Conservation (phyloP, 53 echinoderm and acorn worm genomes). For the Hippasteria phrygiana region DNA sequence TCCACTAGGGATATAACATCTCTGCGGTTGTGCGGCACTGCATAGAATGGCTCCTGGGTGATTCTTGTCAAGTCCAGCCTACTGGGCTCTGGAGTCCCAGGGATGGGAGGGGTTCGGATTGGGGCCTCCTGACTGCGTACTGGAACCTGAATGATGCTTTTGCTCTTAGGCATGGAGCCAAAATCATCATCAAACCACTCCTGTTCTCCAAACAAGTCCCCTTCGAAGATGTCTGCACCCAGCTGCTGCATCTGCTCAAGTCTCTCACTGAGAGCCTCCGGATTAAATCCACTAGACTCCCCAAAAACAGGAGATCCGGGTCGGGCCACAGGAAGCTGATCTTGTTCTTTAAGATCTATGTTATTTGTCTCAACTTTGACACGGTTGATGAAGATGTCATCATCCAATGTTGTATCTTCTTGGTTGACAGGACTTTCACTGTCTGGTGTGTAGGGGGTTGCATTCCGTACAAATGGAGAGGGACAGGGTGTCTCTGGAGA, state of each 20-base stretch:
- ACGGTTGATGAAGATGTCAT: constrained; percentile 88
- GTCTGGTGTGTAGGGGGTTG: constrained; percentile 86
- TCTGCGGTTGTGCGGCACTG: constrained; percentile 91
- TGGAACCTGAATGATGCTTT: constrained; percentile 94
- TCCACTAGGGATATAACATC: constrained; percentile 76
- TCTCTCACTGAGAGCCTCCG: constrained; percentile 85
- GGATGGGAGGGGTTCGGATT: constrained; percentile 54
- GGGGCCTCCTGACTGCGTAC: constrained; percentile 69
- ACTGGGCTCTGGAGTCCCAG: constrained; percentile 61
- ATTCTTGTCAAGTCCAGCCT: constrained; percentile 86
- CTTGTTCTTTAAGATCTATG: constrained; percentile 64
- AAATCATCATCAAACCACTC: constrained; percentile 99
- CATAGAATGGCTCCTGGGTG: constrained; percentile 92
- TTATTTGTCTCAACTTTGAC: constrained; percentile 81
- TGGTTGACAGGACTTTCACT: constrained; percentile 70
- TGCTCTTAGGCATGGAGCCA: constrained; percentile 92
- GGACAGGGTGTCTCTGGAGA: constrained; percentile 49
- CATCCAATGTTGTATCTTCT: constrained; percentile 70
- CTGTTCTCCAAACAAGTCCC: constrained; percentile 92
- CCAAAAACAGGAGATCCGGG: constrained; percentile 93
- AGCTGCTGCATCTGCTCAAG: constrained; percentile 83
- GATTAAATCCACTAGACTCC: constrained; percentile 90
- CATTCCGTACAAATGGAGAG: constrained; percentile 41
- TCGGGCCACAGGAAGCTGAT: constrained; percentile 85
- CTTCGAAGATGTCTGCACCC: constrained; percentile 81